Evolutionary conservation across 2,888 invertebrate species (phyloP), one percentile per base, ranked within the genome.

Genomic region (Keiferia lycopersicella): DNA sequence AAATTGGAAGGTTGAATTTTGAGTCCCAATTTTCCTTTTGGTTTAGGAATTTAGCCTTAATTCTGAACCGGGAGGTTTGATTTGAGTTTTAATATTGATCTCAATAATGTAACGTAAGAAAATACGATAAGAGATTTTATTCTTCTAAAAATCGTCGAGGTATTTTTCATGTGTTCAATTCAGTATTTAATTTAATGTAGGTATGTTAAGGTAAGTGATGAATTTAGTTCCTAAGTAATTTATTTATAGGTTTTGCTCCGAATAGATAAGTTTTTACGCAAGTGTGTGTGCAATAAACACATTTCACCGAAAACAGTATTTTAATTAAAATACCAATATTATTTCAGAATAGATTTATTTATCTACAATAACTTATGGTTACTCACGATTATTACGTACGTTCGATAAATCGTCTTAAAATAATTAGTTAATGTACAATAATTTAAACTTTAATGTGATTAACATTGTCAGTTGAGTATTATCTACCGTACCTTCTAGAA

Each of bases 401-500:
- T 63, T 51, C 63, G 59, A 50, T 26, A 50, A 51, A 50, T 61
- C 39, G 34, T 20, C 39, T 45, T 61, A 64, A 22, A 12, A 39
- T 38, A 18, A 61, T 62, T 65, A 65, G 60, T 50, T 59, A 77
- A 79, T 81, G 73, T 82, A 83, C 83, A 82, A 81, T 81, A 78
- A 77, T 77, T 78, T 78, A 80, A 78, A 66, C 50, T 66, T 65
- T 67, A 59, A 69, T 69, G 65, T 69, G 64, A 22, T 22, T 66
- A 68, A 67, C 67, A 66, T 76, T 74, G 73, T 74, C 77, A 76
- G 75, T 73, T 81, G 85, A 87, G 86, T 87, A 87, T 87, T 82
- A 75, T 74, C 70, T 74, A 71, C 67, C 67, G 50, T 62, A 66
- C 20, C 51, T 64, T 62, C 56, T 61, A 65, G 65, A 63, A 66